phyloP scores from a whole-genome alignment of 2,113 vertebrate genomes.

The Trematocara zebra region DNA sequence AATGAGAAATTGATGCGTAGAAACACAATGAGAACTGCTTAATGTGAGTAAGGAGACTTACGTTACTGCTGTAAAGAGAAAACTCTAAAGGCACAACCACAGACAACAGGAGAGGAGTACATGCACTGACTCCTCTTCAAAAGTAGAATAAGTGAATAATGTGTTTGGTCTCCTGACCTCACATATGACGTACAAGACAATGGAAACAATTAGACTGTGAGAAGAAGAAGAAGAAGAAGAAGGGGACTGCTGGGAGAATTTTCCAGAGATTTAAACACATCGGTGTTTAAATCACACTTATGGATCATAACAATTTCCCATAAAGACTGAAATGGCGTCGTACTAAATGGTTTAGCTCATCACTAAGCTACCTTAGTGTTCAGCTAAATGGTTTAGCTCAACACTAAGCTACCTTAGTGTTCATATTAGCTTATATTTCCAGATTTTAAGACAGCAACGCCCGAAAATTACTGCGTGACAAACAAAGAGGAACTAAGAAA shows the following conservation, averaged over 20 bases:
- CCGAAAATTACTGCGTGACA: background rate
- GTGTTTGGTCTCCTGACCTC: background rate
- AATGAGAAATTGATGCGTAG: background rate
- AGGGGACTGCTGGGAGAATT: background rate
- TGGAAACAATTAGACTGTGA: background rate
- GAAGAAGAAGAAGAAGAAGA: background rate
- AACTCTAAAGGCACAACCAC: background rate
- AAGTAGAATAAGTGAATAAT: background rate
- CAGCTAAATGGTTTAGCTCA: background rate
- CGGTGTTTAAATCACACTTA: background rate
- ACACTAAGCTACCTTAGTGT: background rate
- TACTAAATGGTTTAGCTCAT: background rate
- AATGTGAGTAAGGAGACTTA: background rate
- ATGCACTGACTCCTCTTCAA: background rate
- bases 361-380: background rate
- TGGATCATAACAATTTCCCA: background rate
- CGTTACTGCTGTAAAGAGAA: background rate
- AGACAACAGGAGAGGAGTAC: background rate
- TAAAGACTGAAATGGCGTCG: constrained; percentile 9
- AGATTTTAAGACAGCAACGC: background rate
- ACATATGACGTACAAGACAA: background rate
- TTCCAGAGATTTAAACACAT: background rate
- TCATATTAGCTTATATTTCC: background rate
- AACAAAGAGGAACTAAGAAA: background rate
- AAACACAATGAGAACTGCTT: background rate